Evolutionary conservation across 2,797 vertebrate genomes (phyloP).

Genomic region (Peromyscus melanophrys): DNA sequence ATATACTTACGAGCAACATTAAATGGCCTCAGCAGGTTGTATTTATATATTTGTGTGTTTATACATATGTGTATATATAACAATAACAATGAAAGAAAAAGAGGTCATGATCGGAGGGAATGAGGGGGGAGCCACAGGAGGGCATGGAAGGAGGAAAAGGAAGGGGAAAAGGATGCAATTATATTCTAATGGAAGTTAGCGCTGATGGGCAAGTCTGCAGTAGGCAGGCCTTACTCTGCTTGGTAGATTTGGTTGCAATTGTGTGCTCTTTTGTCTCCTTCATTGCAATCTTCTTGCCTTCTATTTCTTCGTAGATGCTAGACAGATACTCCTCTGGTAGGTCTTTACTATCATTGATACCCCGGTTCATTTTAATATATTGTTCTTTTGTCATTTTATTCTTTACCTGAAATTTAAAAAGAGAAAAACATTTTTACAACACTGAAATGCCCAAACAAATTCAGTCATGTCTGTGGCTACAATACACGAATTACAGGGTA

Average conservation of each 20-base stretch:
- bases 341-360: constrained; percentile 98
- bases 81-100: neutral
- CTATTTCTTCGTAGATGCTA: constrained; percentile 97
- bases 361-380: constrained; percentile 99
- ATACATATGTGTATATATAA: neutral
- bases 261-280: constrained; percentile 97
- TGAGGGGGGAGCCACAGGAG: too few species aligned
- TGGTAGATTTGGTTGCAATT: constrained; percentile 95
- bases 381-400: constrained; percentile 99
- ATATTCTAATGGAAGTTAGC: neutral
- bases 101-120: neutral
- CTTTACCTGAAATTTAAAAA: constrained; percentile 93
- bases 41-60: neutral
- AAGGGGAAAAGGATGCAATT: neutral
- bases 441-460: neutral
- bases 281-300: constrained; percentile 98
- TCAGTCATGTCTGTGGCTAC: neutral
- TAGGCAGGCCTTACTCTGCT: constrained; percentile 93
- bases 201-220: neutral
- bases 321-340: constrained; percentile 97
- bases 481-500: neutral
- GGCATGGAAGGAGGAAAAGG: neutral
- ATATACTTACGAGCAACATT: neutral
- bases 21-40: neutral
- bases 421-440: neutral